Conservation (phyloP, 1,140 invertebrate species). For the Prorops nasuta region DNA sequence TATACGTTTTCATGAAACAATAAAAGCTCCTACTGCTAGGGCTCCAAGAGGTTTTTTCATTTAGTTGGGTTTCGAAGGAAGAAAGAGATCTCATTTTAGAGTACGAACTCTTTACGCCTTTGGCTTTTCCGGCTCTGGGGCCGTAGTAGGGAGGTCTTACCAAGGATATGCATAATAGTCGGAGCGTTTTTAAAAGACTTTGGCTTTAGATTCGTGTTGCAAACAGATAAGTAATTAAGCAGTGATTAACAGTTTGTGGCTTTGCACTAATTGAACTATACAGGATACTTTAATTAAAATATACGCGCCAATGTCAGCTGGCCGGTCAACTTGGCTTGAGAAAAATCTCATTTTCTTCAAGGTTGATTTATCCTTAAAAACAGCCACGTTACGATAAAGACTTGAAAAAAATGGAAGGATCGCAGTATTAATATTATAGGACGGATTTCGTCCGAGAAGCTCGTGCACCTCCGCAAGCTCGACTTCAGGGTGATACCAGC, state of each 20-base stretch:
- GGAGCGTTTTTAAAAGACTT: conserved; percentile 7
- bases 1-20: conserved; percentile 29
- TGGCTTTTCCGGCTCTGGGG: conserved; percentile 37
- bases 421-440: no score
- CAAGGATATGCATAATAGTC: conserved; percentile 41
- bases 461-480: no score
- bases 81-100: conserved; percentile 46
- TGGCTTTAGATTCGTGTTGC: conserved; percentile 13
- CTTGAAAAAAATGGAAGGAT: no score
- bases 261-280: no score
- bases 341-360: no score
- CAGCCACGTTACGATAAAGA: no score
- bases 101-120: conserved; percentile 43
- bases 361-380: no score
- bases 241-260: conserved; percentile 25
- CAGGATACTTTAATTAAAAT: no score
- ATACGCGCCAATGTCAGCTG: no score
- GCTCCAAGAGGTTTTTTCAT: conserved; percentile 37
- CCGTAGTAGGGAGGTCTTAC: conserved; percentile 34
- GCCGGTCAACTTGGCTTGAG: no score
- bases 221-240: conserved; percentile 41
- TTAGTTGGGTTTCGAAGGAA: conserved; percentile 45
- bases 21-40: conserved; percentile 37
- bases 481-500: no score
- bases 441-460: no score